A percentile compares a stretch with the other conserved stretches of the same genome.
Conservation (phyloP, 2,888 invertebrate genomes). For the Cheilosia impressa region DNA sequence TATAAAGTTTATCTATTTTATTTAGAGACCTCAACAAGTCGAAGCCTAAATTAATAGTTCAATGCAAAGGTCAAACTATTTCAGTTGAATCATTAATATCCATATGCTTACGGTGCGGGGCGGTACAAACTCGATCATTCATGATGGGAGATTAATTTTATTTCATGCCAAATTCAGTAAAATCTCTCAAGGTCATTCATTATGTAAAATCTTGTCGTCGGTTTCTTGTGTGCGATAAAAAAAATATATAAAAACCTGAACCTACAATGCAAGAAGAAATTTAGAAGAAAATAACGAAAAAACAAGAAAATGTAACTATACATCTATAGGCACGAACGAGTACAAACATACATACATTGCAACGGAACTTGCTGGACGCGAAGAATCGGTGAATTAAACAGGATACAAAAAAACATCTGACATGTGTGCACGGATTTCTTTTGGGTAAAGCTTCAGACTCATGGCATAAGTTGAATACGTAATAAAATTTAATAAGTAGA, state of each 20-base stretch:
- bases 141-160: background rate
- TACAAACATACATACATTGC: background rate
- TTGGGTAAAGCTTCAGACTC: no score
- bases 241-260: background rate
- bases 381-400: background rate
- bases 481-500: no score
- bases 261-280: background rate
- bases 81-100: background rate
- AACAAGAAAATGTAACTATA: background rate
- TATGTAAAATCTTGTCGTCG: background rate
- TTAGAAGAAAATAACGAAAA: background rate
- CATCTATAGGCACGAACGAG: no score
- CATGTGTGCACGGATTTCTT: no score
- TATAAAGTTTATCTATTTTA: no score
- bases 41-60: background rate
- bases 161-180: background rate
- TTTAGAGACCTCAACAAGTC: no score
- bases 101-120: background rate
- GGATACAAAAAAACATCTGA: no score
- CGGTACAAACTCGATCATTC: background rate
- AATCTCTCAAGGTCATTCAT: conserved; percentile 3
- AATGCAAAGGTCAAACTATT: conserved; percentile 2
- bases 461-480: no score
- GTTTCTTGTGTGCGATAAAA: background rate
- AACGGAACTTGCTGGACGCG: background rate